Evolutionary conservation across 2,113 vertebrate genomes (phyloP).

Genomic region (Scolopax mira): DNA sequence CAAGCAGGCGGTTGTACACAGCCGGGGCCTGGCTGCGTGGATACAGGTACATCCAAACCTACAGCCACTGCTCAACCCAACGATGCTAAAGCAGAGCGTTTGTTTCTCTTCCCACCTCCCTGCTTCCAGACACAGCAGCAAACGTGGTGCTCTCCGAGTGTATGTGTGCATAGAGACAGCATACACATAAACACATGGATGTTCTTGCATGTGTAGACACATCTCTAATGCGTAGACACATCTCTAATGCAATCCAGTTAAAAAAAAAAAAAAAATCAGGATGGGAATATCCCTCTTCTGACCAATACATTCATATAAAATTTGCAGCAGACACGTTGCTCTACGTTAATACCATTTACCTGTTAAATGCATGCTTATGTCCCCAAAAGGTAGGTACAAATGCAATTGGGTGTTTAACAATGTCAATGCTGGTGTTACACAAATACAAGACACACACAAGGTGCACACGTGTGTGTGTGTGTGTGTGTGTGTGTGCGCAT

Average conservation of each 20-base stretch:
- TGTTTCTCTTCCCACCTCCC: neutral
- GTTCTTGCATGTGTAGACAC: rapidly evolving
- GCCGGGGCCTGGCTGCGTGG: rapidly evolving
- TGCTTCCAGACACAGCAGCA: neutral
- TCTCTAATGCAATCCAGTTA: rapidly evolving
- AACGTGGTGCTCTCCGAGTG: neutral
- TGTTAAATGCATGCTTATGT: rapidly evolving
- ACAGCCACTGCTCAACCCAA: neutral
- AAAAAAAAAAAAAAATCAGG: rapidly evolving
- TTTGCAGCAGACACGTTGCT: rapidly evolving
- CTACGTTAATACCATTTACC: rapidly evolving
- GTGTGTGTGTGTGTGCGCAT: rapidly evolving
- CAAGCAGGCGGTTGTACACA: rapidly evolving
- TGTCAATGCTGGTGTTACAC: rapidly evolving
- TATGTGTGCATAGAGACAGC: rapidly evolving
- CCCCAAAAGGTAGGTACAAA: rapidly evolving
- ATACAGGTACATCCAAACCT: rapidly evolving
- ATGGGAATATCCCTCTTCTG: rapidly evolving
- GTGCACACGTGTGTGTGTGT: rapidly evolving
- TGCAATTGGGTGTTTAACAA: neutral
- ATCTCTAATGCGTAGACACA: rapidly evolving
- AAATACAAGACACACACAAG: neutral
- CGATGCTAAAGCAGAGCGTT: rapidly evolving
- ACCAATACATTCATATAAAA: rapidly evolving
- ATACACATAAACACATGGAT: rapidly evolving